These are phyloP conservation scores for Dreissena rostriformis DNA, from an alignment of 1,140 invertebrate genomes.

Conservation along the genomic window DNA sequence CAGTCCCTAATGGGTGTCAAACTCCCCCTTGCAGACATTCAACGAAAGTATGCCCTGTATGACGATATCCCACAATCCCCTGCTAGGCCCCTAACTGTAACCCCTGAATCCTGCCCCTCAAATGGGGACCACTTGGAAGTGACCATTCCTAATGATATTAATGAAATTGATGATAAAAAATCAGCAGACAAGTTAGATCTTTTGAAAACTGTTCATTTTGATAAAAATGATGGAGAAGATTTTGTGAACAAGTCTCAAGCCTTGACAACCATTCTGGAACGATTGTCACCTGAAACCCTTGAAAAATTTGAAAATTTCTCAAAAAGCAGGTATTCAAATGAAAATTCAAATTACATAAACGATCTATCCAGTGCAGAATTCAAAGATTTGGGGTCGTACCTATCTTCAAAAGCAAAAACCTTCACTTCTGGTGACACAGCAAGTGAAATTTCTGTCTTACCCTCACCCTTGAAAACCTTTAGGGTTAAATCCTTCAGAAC, in stretches of 20 bases:
- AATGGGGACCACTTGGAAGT: not conserved
- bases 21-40: not conserved
- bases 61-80: not conserved
- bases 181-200: too few relatives aligned
- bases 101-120: not conserved
- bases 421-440: not conserved
- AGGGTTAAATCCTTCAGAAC: conserved; percentile 10
- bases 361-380: not conserved
- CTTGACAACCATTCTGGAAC: too few relatives aligned
- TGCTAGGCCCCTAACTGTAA: not conserved
- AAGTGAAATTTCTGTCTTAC: not conserved
- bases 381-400: not conserved
- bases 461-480: not conserved
- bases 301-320: too few relatives aligned
- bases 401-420: not conserved
- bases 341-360: not conserved
- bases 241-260: too few relatives aligned
- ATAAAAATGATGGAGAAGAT: not conserved
- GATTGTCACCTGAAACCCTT: too few relatives aligned
- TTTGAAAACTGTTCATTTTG: not conserved
- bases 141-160: not conserved
- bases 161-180: too few relatives aligned
- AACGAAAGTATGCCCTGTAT: not conserved
- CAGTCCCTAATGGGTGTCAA: not conserved
- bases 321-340: not conserved